These are phyloP conservation scores for Rhynchonycteris naso DNA, from an alignment of 2,797 vertebrate species.

Conservation along the genomic window DNA sequence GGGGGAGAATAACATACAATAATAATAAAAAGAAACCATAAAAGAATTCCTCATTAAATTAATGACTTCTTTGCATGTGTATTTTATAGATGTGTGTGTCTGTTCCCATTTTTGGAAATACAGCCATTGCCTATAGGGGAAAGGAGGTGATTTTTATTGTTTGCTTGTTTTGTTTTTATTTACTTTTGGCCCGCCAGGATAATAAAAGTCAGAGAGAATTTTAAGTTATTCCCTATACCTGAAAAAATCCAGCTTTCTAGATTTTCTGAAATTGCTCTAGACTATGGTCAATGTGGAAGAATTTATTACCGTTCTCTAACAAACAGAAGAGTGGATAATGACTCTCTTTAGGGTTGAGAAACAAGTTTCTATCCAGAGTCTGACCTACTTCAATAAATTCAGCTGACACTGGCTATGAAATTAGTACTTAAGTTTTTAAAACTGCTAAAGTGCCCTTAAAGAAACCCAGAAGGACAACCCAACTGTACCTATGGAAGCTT, in stretches of 20 bases:
- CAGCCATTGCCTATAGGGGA: neutral
- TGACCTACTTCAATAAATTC: conserved; percentile 80
- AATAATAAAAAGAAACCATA: neutral
- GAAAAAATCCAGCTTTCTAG: conserved; percentile 20
- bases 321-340: conserved; percentile 66
- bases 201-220: conserved; percentile 61
- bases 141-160: neutral
- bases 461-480: conserved; percentile 60
- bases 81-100: neutral
- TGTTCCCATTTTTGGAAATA: neutral
- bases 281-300: conserved; percentile 59
- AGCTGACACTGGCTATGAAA: conserved; percentile 77
- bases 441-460: conserved; percentile 79
- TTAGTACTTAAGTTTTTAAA: conserved; percentile 80
- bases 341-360: conserved; percentile 73
- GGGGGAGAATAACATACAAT: neutral
- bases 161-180: conserved; percentile 1
- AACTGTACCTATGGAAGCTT: conserved; percentile 58
- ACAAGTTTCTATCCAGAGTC: conserved; percentile 68
- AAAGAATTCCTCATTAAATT: conserved; percentile 25
- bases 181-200: conserved; percentile 18
- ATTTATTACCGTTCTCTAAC: conserved; percentile 73
- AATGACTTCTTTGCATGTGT: neutral
- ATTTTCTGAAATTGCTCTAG: conserved; percentile 64
- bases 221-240: conserved; percentile 44